A percentile compares a stretch with the other conserved stretches of the same genome.
Evolutionary conservation across 2,888 invertebrate species (phyloP).

Genomic region (Xestia xanthographa): DNA sequence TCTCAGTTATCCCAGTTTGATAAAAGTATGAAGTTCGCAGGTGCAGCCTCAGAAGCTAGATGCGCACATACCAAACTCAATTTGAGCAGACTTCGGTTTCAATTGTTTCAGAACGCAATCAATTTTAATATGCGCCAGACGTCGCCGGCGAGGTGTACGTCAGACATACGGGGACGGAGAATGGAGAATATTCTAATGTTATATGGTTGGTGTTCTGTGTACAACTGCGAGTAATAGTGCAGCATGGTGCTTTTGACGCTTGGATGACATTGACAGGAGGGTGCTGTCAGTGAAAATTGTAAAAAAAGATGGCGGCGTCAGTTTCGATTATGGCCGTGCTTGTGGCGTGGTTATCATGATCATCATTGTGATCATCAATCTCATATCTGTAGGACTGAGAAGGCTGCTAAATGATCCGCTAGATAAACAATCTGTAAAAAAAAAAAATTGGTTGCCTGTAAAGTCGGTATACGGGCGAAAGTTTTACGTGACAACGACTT

Average conservation of each 20-base stretch:
- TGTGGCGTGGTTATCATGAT: neutral
- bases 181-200: slow-evolving; percentile 29
- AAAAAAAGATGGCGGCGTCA: neutral
- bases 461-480: too few relatives aligned
- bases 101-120: slow-evolving; percentile 78
- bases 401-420: too few relatives aligned
- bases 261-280: neutral
- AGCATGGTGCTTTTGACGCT: neutral
- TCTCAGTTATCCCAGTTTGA: slow-evolving; percentile 17
- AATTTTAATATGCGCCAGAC: slow-evolving; percentile 77
- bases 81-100: slow-evolving; percentile 76
- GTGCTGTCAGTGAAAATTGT: neutral
- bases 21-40: slow-evolving; percentile 64
- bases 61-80: slow-evolving; percentile 75
- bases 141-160: slow-evolving; percentile 53
- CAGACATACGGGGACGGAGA: slow-evolving; percentile 59
- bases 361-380: too few relatives aligned
- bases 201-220: neutral
- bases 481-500: too few relatives aligned
- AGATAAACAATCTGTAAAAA: too few relatives aligned
- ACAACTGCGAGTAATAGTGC: neutral
- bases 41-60: slow-evolving; percentile 63
- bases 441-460: too few relatives aligned
- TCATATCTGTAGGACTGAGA: too few relatives aligned
- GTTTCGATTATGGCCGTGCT: neutral